A percentile compares a stretch with the other conserved stretches of the same genome.
Conservation (phyloP, 2,888 invertebrate genomes). For the Zhuqinia jingwanae region DNA sequence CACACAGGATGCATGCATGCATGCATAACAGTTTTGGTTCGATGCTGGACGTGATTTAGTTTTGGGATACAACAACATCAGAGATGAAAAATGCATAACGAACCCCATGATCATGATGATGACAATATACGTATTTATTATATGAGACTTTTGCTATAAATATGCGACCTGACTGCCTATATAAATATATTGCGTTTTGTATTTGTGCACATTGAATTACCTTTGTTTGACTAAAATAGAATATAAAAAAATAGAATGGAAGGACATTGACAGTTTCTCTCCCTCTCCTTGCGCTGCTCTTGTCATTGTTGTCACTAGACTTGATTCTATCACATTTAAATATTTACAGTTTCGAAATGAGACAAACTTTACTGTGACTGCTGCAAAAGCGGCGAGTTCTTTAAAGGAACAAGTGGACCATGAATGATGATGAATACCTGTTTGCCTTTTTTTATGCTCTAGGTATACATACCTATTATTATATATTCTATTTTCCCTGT, state of each 20-base stretch:
- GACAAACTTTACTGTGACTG: background rate
- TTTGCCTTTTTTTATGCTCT: background rate
- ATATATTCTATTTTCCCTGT: too few species aligned
- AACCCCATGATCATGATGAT: background rate
- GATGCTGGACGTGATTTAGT: too few species aligned
- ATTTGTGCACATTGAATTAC: conserved; percentile 3
- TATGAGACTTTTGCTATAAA: too few species aligned
- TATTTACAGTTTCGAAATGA: conserved; percentile 27
- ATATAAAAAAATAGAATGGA: conserved; percentile 50
- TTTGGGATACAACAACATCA: background rate
- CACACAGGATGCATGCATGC: too few species aligned
- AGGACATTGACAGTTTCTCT: conserved; percentile 68
- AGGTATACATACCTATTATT: too few species aligned
- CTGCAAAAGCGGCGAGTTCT: conserved; percentile 20
- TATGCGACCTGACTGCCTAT: background rate
- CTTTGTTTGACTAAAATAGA: background rate
- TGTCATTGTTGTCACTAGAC: conserved; percentile 50
- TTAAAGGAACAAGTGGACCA: conserved; percentile 20
- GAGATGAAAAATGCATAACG: too few species aligned
- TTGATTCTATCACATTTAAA: conserved; percentile 12
- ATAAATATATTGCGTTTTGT: background rate
- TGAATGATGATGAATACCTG: background rate
- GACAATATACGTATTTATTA: background rate
- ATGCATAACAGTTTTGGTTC: too few species aligned
- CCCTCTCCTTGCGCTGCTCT: conserved; percentile 10